Evolutionary conservation across 1,140 invertebrate genomes (phyloP).

Genomic region (Antheraea pernyi): DNA sequence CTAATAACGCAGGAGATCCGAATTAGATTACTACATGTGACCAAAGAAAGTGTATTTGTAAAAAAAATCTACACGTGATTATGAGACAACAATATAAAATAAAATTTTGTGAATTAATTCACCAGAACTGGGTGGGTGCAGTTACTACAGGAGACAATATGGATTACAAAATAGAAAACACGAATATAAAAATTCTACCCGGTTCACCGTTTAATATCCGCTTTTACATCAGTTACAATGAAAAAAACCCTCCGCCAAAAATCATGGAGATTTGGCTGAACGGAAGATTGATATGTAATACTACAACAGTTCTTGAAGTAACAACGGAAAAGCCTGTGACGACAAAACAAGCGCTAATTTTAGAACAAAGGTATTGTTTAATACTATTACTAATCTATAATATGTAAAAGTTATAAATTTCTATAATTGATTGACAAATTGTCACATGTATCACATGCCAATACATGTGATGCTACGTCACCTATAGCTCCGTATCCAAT

Average conservation of each 20-base stretch:
- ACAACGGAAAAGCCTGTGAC: constrained; percentile 34
- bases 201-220: constrained; percentile 58
- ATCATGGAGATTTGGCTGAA: constrained; percentile 60
- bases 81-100: not conserved
- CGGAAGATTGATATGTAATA: constrained; percentile 68
- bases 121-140: constrained; percentile 71
- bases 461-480: no score
- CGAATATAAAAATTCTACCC: constrained; percentile 65
- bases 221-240: constrained; percentile 69
- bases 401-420: no score
- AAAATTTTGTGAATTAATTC: not conserved
- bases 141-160: constrained; percentile 67
- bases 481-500: no score
- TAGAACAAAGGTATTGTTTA: not conserved
- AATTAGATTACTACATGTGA: not conserved
- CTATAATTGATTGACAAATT: no score
- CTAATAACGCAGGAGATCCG: no score
- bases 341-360: not conserved
- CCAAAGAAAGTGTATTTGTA: no score
- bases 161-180: constrained; percentile 70
- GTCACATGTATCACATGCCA: no score
- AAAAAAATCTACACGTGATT: no score
- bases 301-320: constrained; percentile 51
- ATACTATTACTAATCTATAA: not conserved
- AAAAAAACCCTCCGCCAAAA: constrained; percentile 50